phyloP scores from a whole-genome alignment of 2,797 vertebrate genomes.

The Cottoperca gobio region DNA sequence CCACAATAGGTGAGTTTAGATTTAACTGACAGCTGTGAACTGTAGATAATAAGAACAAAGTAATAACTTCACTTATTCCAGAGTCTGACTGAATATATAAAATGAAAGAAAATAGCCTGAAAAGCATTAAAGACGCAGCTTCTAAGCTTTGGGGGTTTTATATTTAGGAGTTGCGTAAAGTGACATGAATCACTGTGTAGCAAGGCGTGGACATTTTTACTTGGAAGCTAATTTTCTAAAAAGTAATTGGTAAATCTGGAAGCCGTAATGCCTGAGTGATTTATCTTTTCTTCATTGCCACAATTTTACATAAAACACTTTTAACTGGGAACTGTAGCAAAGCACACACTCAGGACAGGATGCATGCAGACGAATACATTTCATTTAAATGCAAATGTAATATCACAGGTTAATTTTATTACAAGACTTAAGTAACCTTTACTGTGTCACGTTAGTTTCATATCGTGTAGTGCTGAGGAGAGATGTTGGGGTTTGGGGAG shows the following conservation, averaged over 20 bases:
- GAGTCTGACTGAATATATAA: not conserved
- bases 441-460: no score
- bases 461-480: not conserved
- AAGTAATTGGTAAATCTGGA: slow-evolving; percentile 55
- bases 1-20: not conserved
- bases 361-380: no score
- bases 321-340: not conserved
- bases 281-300: no score
- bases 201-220: slow-evolving; percentile 22
- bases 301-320: slow-evolving; percentile 22
- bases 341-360: not conserved
- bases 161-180: slow-evolving; percentile 11
- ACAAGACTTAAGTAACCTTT: not conserved
- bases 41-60: not conserved
- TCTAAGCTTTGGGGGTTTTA: slow-evolving; percentile 6
- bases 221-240: slow-evolving; percentile 43
- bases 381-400: not conserved
- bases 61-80: not conserved
- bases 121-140: slow-evolving; percentile 1
- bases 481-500: not conserved
- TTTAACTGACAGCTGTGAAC: not conserved
- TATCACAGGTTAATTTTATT: not conserved
- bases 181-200: slow-evolving; percentile 17
- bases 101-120: slow-evolving; percentile 6
- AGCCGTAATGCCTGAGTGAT: slow-evolving; percentile 39